Evolutionary conservation across 2,113 vertebrate genomes (phyloP).

Genomic region (Excalfactoria chinensis): DNA sequence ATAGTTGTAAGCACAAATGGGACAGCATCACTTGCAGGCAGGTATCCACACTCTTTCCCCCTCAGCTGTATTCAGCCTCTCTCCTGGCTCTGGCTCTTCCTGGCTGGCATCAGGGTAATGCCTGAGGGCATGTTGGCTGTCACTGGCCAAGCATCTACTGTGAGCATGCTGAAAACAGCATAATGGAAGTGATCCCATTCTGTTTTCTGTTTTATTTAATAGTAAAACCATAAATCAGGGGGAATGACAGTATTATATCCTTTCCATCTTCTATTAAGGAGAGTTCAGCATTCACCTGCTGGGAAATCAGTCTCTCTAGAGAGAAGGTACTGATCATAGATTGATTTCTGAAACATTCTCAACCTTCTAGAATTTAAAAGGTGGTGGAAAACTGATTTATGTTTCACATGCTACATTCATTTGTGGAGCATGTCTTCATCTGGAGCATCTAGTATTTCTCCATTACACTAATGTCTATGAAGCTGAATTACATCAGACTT

Average conservation of each 20-base stretch:
- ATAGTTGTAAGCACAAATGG: not conserved
- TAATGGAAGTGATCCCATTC: not conserved
- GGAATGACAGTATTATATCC: not conserved
- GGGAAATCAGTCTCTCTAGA: constrained; percentile 15
- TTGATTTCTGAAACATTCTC: constrained; percentile 34
- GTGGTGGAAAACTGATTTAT: constrained; percentile 37
- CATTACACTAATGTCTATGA: not conserved
- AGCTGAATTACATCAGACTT: constrained; percentile 40
- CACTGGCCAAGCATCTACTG: not conserved
- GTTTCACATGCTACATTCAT: constrained; percentile 8
- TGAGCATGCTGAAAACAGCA: not conserved
- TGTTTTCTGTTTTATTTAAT: not conserved
- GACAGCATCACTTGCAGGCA: not conserved
- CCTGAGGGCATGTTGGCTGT: not conserved
- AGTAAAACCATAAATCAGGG: not conserved
- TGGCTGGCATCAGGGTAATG: not conserved
- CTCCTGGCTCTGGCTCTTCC: not conserved
- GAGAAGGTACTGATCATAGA: not conserved
- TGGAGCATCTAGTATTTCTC: constrained; percentile 2
- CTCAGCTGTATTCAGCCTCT: not conserved
- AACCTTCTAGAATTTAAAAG: constrained; percentile 31
- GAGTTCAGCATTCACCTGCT: not conserved
- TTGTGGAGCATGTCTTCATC: not conserved
- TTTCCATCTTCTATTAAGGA: constrained; percentile 11
- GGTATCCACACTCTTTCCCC: accelerated